Percentiles rank a stretch among this genome's conserved stretches.
phyloP scores from a whole-genome alignment of 1,140 invertebrate species.

The Papilio dardanus region DNA sequence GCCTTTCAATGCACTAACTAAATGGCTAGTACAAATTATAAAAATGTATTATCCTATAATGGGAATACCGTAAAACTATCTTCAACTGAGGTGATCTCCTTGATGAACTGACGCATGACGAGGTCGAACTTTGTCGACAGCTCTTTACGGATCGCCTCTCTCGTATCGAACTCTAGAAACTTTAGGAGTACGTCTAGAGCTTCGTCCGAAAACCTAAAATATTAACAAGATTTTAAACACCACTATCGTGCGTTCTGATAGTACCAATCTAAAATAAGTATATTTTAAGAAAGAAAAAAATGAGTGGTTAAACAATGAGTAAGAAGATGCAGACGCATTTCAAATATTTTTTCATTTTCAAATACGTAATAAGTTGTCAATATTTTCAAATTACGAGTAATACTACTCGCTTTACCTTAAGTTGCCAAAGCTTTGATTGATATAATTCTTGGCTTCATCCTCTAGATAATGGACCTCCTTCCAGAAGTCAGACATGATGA shows the following conservation, averaged over 20 bases:
- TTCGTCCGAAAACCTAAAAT: conserved; percentile 88
- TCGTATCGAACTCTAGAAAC: conserved; percentile 90
- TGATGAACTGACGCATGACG: conserved; percentile 92
- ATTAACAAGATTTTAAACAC: conserved; percentile 16
- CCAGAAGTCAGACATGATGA: conserved; percentile 89
- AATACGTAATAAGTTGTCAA: too few species aligned
- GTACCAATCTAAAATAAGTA: too few species aligned
- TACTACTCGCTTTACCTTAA: conserved; percentile 78
- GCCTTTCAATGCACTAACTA: too few species aligned
- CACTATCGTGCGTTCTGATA: too few species aligned
- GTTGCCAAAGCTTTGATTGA: conserved; percentile 92
- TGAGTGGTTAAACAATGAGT: too few species aligned
- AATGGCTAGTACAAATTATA: too few species aligned
- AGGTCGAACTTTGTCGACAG: conserved; percentile 92
- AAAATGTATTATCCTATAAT: too few species aligned
- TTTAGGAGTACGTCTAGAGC: conserved; percentile 91
- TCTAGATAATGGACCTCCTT: conserved; percentile 89
- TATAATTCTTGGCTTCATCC: conserved; percentile 91
- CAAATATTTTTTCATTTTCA: too few species aligned
- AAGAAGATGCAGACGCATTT: too few species aligned
- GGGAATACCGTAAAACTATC: conserved; percentile 84
- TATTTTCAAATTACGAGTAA: too few species aligned
- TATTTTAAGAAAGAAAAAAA: too few species aligned
- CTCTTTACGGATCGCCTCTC: conserved; percentile 87
- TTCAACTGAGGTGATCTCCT: conserved; percentile 89